phyloP scores from a whole-genome alignment of 2,888 invertebrate species.

The Cephus sareptanus region DNA sequence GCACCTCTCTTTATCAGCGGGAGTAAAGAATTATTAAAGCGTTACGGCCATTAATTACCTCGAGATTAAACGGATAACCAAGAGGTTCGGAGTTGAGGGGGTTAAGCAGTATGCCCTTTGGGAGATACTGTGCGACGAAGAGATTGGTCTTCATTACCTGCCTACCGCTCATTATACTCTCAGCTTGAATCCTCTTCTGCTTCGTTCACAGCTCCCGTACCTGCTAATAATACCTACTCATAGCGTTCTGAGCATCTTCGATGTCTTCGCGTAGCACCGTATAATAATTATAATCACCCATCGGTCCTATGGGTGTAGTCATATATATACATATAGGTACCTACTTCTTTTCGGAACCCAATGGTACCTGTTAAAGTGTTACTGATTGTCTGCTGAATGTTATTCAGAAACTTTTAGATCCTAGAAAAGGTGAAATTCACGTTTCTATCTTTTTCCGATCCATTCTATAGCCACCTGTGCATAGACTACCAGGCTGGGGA shows the following conservation, averaged over 20 bases:
- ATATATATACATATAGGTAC: too few species aligned
- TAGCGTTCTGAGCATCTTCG: not conserved
- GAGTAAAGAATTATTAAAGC: constrained; percentile 43
- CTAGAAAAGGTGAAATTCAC: not conserved
- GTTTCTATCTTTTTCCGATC: not conserved
- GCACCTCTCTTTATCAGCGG: constrained; percentile 1
- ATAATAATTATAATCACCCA: constrained; percentile 21
- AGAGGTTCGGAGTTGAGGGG: constrained; percentile 36
- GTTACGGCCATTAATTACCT: constrained; percentile 48
- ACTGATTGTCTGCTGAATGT: not conserved
- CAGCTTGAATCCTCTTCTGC: constrained; percentile 42
- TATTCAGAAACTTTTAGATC: not conserved
- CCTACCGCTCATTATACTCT: constrained; percentile 56
- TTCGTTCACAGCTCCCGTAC: constrained; percentile 15
- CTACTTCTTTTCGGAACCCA: not conserved
- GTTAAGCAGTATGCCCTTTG: constrained; percentile 35
- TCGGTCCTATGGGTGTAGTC: not conserved
- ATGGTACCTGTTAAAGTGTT: not conserved
- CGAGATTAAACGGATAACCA: constrained; percentile 48
- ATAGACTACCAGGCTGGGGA: not conserved
- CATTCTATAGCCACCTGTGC: not conserved
- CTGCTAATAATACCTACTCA: constrained; percentile 13
- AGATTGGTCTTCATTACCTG: constrained; percentile 59
- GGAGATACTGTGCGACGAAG: constrained; percentile 36
- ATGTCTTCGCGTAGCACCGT: constrained; percentile 17